A percentile compares a stretch with the other conserved stretches of the same genome.
Evolutionary conservation across 2,888 invertebrate species (phyloP).

Genomic region (Melanchra persicariae): DNA sequence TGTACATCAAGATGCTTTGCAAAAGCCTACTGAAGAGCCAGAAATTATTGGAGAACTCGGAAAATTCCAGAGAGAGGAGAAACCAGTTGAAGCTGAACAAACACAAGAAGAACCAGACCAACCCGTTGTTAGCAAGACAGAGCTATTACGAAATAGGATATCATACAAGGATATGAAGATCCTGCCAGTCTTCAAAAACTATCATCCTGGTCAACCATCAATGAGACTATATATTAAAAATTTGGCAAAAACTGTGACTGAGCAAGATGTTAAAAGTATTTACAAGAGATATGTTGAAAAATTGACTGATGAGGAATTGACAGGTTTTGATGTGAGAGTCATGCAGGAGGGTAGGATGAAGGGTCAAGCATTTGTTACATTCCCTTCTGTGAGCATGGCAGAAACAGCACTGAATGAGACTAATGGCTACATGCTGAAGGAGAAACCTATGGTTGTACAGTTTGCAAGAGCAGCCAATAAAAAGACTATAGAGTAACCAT

Average conservation of each 20-base stretch:
- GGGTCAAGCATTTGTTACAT: conserved; percentile 97
- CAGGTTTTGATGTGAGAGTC: conserved; percentile 93
- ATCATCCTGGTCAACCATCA: conserved; percentile 95
- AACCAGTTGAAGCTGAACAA: conserved; percentile 69
- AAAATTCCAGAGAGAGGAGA: conserved; percentile 83
- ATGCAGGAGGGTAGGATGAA: conserved; percentile 99
- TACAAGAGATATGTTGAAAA: conserved; percentile 92
- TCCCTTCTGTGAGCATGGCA: conserved; percentile 93
- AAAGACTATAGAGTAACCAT: conserved; percentile 77
- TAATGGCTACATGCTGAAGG: conserved; percentile 96
- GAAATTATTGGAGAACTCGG: conserved; percentile 85
- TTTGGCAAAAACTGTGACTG: conserved; percentile 95
- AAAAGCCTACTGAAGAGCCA: conserved; percentile 78
- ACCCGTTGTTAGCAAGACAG: conserved; percentile 91
- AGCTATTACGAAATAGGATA: conserved; percentile 93
- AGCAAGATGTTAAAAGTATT: conserved; percentile 94
- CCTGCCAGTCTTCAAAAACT: conserved; percentile 96
- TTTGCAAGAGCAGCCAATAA: conserved; percentile 92
- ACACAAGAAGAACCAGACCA: conserved; percentile 71
- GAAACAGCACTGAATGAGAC: conserved; percentile 95
- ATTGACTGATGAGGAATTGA: conserved; percentile 82
- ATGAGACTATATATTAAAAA: conserved; percentile 98
- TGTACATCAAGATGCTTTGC: conserved; percentile 82
- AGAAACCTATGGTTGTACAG: conserved; percentile 97
- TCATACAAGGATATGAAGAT: conserved; percentile 93